Percentiles rank a stretch among this genome's conserved stretches.
Conservation (phyloP, 2,888 invertebrate species). For the Mactromeris polynyma region DNA sequence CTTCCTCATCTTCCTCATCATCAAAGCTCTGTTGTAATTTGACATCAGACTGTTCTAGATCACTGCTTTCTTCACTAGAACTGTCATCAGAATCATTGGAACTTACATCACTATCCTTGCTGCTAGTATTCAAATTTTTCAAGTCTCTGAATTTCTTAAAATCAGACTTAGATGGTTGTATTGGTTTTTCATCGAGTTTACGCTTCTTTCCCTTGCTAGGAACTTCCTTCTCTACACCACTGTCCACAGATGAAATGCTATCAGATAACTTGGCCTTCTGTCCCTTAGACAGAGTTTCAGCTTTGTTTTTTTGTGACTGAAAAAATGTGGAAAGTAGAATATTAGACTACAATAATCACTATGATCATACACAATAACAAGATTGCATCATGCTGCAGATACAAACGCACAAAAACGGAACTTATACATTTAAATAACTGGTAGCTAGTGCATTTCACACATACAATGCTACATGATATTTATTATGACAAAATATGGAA, state of each 20-base stretch:
- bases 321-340: too few relatives aligned
- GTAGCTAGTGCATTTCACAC: too few relatives aligned
- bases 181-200: not conserved
- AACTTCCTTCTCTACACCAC: not conserved
- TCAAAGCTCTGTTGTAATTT: not conserved
- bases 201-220: slow-evolving; percentile 18
- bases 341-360: too few relatives aligned
- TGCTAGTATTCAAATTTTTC: not conserved
- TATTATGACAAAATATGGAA: too few relatives aligned
- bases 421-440: too few relatives aligned
- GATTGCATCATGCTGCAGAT: too few relatives aligned
- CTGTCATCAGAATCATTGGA: slow-evolving; percentile 13
- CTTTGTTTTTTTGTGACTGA: not conserved
- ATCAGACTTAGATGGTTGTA: not conserved
- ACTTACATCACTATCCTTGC: not conserved
- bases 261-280: not conserved
- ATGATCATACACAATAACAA: too few relatives aligned
- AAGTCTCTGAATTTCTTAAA: not conserved
- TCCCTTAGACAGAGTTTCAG: not conserved
- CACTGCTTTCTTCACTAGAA: not conserved
- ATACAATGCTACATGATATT: too few relatives aligned
- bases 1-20: not conserved
- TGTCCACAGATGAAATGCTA: not conserved
- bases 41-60: not conserved
- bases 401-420: too few relatives aligned